Base-by-base conservation (phyloP, 2,113 vertebrate genomes). In the Collichthys lucidus region DNA sequence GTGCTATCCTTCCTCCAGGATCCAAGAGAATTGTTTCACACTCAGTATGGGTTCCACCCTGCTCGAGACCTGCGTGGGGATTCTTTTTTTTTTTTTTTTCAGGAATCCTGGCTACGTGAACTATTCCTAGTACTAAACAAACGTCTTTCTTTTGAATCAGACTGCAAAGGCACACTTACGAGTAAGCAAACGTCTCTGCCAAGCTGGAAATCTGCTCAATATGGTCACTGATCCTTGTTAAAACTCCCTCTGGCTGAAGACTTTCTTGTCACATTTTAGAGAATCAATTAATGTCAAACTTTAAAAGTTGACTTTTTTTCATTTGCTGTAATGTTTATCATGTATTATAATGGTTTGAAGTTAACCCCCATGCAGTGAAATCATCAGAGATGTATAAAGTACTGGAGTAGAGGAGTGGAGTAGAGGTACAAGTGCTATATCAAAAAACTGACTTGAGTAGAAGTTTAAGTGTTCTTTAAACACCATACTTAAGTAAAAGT, bases 1-100 rank as follows among this genome's bases (percentile, higher is more conserved):
- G 56, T 7, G 57, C 65, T 16, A 24, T 15, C 42, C 57, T 35
- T 64, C 63, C 56, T 78, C 46, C 72, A 29, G 31, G 49, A 75
- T 76, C 59, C 42, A 61, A 80, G 77, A 49, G 26, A 57, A 73
- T 53, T 66, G 80, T 88, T 86, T 74, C 68, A 53, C 62, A 44
- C 72, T 72, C 80, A 61, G 78, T 22, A 10, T 72, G 72, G 75
- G 11, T 26, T 44, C 66, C 26, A 20, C 26, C 20, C 70, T 3
- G 35, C 77, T 66, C 60, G 11, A 64, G 66, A 81, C 82, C 57
- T 82, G 44, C 15, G 17, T 31, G 44, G 12, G 29, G n/a, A 24
- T 46, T 82, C 74, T 11, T 9, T 1, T 79, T 77, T 31, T 0
- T 4, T 70, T 12, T 3, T 40, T 64, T 66, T 49, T 19, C 15